These are phyloP conservation scores for Meriones unguiculatus DNA, from an alignment of 2,113 vertebrate genomes.

Conservation along the genomic window DNA sequence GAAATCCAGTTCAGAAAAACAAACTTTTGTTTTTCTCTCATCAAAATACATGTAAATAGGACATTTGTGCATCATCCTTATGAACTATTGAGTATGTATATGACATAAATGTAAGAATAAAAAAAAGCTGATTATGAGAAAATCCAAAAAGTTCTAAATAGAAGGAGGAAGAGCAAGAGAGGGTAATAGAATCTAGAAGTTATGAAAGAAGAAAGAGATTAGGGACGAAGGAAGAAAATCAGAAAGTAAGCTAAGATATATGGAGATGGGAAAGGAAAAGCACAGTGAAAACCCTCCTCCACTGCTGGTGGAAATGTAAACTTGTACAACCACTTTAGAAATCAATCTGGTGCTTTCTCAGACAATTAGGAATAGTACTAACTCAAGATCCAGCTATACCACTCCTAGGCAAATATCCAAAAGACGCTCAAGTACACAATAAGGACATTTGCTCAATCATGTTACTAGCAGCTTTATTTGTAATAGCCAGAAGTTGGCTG, in stretches of 20 bases:
- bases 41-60: neutral
- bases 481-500: neutral
- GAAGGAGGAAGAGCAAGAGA: neutral
- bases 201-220: neutral
- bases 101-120: too few relatives aligned
- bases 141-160: neutral
- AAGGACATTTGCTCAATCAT: too few relatives aligned
- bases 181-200: too few relatives aligned
- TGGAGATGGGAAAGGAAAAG: neutral
- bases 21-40: neutral
- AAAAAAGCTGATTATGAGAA: neutral
- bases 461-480: too few relatives aligned
- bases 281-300: neutral
- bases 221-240: neutral
- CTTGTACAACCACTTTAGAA: too few relatives aligned
- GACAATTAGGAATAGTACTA: too few relatives aligned
- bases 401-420: too few relatives aligned
- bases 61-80: neutral
- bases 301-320: too few relatives aligned
- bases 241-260: neutral
- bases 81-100: neutral
- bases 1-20: neutral
- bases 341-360: too few relatives aligned
- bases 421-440: too few relatives aligned
- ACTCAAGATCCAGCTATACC: too few relatives aligned